A percentile compares a stretch with the other conserved stretches of the same genome.
Conservation (phyloP, 2,888 invertebrate genomes). For the Phytoseiulus persimilis region DNA sequence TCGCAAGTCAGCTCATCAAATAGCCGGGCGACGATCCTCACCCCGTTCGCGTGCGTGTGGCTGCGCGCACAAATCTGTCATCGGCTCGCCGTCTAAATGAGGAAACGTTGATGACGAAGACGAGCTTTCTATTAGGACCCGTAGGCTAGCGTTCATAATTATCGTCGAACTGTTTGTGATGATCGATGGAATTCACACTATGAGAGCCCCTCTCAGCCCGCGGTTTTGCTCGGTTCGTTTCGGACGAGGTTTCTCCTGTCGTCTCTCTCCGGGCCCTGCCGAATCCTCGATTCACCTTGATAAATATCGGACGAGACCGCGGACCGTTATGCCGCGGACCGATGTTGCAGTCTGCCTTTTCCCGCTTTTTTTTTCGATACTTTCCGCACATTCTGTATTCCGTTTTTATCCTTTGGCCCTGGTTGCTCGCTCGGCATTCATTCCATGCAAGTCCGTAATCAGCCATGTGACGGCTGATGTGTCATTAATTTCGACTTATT, state of each 20-base stretch:
- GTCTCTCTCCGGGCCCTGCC: not conserved
- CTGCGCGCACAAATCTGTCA: not conserved
- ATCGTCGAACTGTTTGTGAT: not conserved
- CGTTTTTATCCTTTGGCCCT: not conserved
- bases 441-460: not conserved
- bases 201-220: not conserved
- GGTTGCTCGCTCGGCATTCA: not conserved
- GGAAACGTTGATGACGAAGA: not conserved
- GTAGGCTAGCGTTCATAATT: not conserved
- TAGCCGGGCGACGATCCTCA: not conserved
- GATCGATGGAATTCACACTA: not conserved
- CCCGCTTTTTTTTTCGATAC: not conserved
- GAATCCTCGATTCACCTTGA: not conserved
- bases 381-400: not conserved
- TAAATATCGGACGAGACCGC: not conserved
- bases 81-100: not conserved
- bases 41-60: not conserved
- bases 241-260: not conserved
- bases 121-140: not conserved
- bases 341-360: not conserved
- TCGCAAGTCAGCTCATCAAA: not conserved
- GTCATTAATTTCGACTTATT: conserved; percentile 5
- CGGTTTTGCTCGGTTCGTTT: not conserved
- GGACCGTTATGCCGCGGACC: too few relatives aligned
- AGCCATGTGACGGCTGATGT: not conserved